Evolutionary conservation across 2,797 vertebrate species (phyloP), one percentile per base, ranked within the genome.

Genomic region (Arrhamphus sclerolepis): DNA sequence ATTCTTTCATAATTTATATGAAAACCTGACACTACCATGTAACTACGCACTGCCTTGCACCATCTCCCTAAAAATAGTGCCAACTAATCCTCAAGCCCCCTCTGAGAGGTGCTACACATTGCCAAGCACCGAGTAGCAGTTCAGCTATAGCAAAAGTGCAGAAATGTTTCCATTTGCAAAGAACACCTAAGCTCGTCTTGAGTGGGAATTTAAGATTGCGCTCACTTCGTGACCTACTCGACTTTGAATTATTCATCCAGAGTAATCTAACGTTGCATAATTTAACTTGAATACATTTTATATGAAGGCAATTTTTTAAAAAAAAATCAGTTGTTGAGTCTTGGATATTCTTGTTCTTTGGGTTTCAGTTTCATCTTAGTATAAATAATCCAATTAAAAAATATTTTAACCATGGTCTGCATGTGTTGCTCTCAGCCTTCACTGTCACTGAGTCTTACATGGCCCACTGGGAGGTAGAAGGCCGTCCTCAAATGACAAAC

Each of bases 51-150:
- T 65, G 61, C 77, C 76, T 76, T 42, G 41, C 78, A 72, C 84
- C 87, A 88, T 78, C 46, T 71, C 46, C 72, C 92, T 91, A 92
- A 92, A 93, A 90, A 92, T 93, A 93, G 90, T 72, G 48, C 57
- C 55, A 70, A 75, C 77, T 90, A 87, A 87, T 85, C 89, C 81
- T 46, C 69, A 46, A 67, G 80, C 74, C 79, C 60, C 56, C 66
- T 77, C 62, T 55, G 75, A 79, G 79, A 70, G 79, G 79, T 59
- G 56, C 56, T 11, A 44, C 44, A 56, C 57, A 61, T 64, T 51
- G 72, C 68, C 59, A 66, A 29, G 55, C 64, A 66, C 16, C 46
- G 46, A 71, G 40, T 3, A 20, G 44, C 49, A 60, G n/a, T 57
- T 51, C 17, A 5, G 19, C 48, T 9, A 17, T 7, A 4, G 26